Evolutionary conservation across 2,797 vertebrate species (phyloP).

Genomic region (Numenius phaeopus): DNA sequence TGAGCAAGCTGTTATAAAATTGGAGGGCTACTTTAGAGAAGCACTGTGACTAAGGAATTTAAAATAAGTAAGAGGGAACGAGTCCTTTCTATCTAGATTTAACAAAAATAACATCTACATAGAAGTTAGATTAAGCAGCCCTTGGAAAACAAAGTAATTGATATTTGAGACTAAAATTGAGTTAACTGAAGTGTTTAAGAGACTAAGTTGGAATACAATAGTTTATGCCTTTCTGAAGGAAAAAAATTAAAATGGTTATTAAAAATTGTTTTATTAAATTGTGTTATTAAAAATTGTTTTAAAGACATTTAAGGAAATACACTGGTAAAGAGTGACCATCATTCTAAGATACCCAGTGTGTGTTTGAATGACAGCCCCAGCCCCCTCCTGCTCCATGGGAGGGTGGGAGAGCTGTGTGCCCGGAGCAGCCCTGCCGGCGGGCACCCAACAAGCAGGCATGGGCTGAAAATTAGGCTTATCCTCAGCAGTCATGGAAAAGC

Average conservation of each 20-base stretch:
- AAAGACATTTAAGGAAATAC: not conserved
- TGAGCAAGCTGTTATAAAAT: not conserved
- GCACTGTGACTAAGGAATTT: not conserved
- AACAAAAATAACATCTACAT: not conserved
- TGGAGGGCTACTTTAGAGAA: not conserved
- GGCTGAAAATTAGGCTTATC: not conserved
- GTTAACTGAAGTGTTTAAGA: not conserved
- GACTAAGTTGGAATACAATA: not conserved
- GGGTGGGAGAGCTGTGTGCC: fast-evolving
- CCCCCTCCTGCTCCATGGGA: no score
- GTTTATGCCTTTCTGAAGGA: not conserved
- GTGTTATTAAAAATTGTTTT: not conserved
- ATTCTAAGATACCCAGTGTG: not conserved
- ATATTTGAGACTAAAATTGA: not conserved
- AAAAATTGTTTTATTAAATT: not conserved
- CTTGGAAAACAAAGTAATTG: not conserved
- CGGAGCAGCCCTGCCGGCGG: fast-evolving
- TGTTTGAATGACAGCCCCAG: not conserved
- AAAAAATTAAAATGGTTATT: not conserved
- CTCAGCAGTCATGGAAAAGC: not conserved
- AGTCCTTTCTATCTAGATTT: not conserved
- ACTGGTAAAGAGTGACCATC: not conserved
- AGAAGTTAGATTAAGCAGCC: not conserved
- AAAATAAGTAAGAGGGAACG: not conserved
- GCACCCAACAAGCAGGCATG: no score